phyloP scores from a whole-genome alignment of 2,113 vertebrate genomes.

The Cephalophus harveyi region DNA sequence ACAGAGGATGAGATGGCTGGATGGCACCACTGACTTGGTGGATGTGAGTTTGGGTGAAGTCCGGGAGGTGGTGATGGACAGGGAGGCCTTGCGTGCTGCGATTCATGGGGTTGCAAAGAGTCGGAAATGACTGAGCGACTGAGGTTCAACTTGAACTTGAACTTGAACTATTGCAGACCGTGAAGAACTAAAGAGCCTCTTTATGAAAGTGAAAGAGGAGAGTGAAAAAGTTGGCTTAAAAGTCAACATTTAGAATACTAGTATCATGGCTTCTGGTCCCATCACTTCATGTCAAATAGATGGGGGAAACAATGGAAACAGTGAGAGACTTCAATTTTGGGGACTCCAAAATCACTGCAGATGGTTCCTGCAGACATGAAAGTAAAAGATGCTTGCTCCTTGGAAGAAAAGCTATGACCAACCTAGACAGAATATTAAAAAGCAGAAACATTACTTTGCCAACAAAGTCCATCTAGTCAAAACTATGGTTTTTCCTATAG shows the following conservation, averaged over 20 bases:
- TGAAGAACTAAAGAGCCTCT: neutral
- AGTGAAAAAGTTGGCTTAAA: neutral
- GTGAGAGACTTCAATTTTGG: neutral
- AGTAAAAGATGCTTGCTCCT: neutral
- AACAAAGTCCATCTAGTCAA: neutral
- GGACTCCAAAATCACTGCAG: neutral
- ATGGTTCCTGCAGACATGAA: neutral
- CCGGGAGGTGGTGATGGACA: too few relatives aligned
- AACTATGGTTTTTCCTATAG: neutral
- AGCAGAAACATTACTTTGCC: neutral
- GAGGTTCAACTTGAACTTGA: too few relatives aligned
- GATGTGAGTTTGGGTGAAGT: too few relatives aligned
- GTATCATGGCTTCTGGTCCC: neutral
- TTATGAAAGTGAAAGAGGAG: neutral
- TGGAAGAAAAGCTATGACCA: neutral
- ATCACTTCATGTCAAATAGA: neutral
- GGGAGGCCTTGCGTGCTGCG: too few relatives aligned
- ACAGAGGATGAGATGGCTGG: too few relatives aligned
- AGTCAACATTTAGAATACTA: neutral
- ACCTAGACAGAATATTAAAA: neutral
- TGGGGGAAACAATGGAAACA: neutral
- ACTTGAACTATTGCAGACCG: neutral
- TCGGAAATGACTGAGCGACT: rapidly evolving
- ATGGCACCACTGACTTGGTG: too few relatives aligned
- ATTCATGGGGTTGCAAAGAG: too few relatives aligned